Conservation (phyloP, 1,140 invertebrate genomes). For the Aleiodes sp. region DNA sequence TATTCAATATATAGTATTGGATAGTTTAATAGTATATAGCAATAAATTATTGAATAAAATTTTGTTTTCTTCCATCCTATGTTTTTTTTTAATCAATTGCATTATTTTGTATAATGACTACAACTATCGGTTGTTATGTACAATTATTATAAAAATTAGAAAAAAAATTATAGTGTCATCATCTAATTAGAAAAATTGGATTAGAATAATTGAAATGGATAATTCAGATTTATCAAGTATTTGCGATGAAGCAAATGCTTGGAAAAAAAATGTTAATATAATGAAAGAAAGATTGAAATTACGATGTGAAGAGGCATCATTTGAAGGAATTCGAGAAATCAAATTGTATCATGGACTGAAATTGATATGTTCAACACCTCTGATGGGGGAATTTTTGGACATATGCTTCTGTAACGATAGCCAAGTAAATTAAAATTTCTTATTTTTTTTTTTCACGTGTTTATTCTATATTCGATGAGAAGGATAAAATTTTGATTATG, state of each 20-base stretch:
- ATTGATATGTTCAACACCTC: slow-evolving; percentile 23
- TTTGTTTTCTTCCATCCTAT: too few species aligned
- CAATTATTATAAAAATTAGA: too few species aligned
- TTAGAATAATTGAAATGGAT: background rate
- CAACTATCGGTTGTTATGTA: too few species aligned
- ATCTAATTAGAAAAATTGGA: too few species aligned
- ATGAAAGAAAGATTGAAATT: slow-evolving; percentile 35
- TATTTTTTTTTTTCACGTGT: background rate
- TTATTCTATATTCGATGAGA: background rate
- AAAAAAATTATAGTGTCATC: too few species aligned
- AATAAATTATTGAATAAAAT: too few species aligned
- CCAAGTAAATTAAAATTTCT: slow-evolving; percentile 31
- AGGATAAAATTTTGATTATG: slow-evolving; percentile 1
- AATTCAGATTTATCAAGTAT: slow-evolving; percentile 8
- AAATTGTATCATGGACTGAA: slow-evolving; percentile 41
- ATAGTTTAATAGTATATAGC: too few species aligned
- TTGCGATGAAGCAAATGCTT: slow-evolving; percentile 1
- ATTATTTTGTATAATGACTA: too few species aligned
- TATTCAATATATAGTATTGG: too few species aligned
- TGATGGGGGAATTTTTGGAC: slow-evolving; percentile 34
- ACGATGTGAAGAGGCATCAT: slow-evolving; percentile 30
- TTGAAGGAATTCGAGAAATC: slow-evolving; percentile 24
- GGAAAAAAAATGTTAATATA: slow-evolving; percentile 19
- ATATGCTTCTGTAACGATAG: slow-evolving; percentile 38
- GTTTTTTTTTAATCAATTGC: too few species aligned